phyloP scores from a whole-genome alignment of 2,797 vertebrate genomes.

The Pipistrellus kuhlii region DNA sequence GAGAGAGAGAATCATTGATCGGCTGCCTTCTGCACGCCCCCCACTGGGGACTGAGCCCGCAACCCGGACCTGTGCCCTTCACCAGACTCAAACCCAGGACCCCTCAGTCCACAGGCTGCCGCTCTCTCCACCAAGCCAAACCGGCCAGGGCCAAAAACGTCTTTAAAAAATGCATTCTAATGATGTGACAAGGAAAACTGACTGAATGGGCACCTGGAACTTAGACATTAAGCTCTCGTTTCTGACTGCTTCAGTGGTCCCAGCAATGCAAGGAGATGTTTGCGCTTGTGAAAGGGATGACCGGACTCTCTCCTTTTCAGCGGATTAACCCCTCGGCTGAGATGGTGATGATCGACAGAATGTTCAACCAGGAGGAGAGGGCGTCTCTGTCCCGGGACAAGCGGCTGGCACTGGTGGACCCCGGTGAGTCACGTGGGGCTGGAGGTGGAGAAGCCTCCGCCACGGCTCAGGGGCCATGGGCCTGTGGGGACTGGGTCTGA shows the following conservation, averaged over 20 bases:
- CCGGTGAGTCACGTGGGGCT: slow-evolving; percentile 89
- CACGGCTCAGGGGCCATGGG: fast-evolving
- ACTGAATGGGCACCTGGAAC: background rate
- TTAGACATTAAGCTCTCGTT: background rate
- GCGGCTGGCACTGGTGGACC: slow-evolving; percentile 95
- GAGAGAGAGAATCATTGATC: too few species aligned
- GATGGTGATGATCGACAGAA: slow-evolving; percentile 99
- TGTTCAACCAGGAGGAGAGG: slow-evolving; percentile 98
- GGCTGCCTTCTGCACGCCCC: too few species aligned
- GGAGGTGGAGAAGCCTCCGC: background rate
- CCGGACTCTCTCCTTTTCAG: slow-evolving; percentile 85
- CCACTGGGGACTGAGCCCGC: too few species aligned
- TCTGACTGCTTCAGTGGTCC: background rate
- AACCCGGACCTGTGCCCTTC: too few species aligned
- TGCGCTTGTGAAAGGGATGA: slow-evolving; percentile 62
- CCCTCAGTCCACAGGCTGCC: too few species aligned
- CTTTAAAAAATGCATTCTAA: background rate
- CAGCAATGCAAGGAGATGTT: background rate
- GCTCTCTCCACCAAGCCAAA: too few species aligned
- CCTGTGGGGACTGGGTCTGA: background rate
- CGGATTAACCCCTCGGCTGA: slow-evolving; percentile 96
- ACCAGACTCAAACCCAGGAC: too few species aligned
- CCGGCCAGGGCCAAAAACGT: too few species aligned
- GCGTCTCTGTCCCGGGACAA: slow-evolving; percentile 96
- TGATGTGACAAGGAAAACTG: background rate